These are phyloP conservation scores for Smittia sp. DNA, from an alignment of 2,888 invertebrate species.

Conservation along the genomic window DNA sequence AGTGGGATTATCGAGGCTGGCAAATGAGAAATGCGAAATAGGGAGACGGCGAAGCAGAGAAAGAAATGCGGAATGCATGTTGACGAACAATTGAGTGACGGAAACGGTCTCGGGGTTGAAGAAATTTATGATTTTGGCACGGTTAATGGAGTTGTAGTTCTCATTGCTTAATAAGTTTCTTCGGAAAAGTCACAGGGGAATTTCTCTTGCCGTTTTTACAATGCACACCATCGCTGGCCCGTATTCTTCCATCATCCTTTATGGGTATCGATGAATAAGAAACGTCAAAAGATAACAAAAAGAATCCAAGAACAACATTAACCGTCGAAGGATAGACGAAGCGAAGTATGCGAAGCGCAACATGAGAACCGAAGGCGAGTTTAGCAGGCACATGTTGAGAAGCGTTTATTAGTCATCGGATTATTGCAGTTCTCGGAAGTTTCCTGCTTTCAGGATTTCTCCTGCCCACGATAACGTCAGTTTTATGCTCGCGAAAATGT, in stretches of 20 bases:
- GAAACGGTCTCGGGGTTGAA: slow-evolving; percentile 12
- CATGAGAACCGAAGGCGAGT: neutral
- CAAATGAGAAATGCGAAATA: neutral
- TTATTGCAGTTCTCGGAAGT: slow-evolving; percentile 5
- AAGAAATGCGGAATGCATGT: slow-evolving; percentile 32
- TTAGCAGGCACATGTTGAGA: slow-evolving; percentile 12
- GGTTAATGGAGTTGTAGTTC: slow-evolving; percentile 39
- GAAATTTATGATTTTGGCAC: slow-evolving; percentile 39
- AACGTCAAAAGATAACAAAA: slow-evolving; percentile 17
- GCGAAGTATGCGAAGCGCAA: neutral
- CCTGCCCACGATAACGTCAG: no score
- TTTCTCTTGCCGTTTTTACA: neutral
- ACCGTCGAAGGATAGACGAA: neutral
- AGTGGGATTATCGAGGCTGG: slow-evolving; percentile 27
- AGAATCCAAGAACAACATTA: neutral
- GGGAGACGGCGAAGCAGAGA: neutral
- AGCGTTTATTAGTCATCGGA: slow-evolving; percentile 25
- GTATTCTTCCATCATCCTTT: slow-evolving; percentile 30
- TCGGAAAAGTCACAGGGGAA: neutral
- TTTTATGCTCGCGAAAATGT: no score
- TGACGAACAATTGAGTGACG: slow-evolving; percentile 40
- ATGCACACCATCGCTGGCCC: neutral
- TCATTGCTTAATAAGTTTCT: slow-evolving; percentile 31
- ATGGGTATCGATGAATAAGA: slow-evolving; percentile 35
- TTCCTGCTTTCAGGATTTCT: no score